Conservation (phyloP, 2,113 vertebrate genomes). For the Meles meles region DNA sequence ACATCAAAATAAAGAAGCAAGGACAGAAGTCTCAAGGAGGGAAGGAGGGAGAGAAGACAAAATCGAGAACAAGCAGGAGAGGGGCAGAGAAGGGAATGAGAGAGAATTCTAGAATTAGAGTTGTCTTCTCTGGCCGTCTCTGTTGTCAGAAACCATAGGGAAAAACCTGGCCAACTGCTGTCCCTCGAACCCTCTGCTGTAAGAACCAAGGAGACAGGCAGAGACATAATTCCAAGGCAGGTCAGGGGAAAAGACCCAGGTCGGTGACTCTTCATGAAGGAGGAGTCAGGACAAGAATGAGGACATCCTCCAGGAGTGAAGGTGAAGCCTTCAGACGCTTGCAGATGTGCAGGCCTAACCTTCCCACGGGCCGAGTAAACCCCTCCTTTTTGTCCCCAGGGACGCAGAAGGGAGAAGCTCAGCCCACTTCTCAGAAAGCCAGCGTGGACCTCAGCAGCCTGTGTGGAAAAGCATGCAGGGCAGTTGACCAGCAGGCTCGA, state of each 20-base stretch:
- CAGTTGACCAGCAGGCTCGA: background rate
- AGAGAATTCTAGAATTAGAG: background rate
- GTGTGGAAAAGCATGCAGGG: background rate
- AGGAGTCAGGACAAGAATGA: background rate
- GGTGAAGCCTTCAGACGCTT: background rate
- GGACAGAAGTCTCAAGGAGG: background rate
- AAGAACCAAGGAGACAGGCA: background rate
- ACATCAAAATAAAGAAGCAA: background rate
- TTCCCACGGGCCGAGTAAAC: background rate
- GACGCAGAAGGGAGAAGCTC: background rate
- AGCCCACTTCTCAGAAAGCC: background rate
- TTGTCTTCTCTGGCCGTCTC: background rate
- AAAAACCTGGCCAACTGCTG: background rate
- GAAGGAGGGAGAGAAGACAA: background rate
- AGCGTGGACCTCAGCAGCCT: background rate
- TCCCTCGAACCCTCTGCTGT: background rate
- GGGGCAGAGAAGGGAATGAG: background rate
- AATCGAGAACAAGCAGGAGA: background rate
- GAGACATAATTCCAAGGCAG: background rate
- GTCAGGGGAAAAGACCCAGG: background rate
- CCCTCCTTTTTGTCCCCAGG: background rate
- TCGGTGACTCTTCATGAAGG: background rate
- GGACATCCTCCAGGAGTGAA: too few species aligned
- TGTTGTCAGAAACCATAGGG: background rate
- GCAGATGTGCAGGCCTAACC: accelerated